Evolutionary conservation across 2,113 vertebrate species (phyloP).

Genomic region (Scophthalmus maximus): DNA sequence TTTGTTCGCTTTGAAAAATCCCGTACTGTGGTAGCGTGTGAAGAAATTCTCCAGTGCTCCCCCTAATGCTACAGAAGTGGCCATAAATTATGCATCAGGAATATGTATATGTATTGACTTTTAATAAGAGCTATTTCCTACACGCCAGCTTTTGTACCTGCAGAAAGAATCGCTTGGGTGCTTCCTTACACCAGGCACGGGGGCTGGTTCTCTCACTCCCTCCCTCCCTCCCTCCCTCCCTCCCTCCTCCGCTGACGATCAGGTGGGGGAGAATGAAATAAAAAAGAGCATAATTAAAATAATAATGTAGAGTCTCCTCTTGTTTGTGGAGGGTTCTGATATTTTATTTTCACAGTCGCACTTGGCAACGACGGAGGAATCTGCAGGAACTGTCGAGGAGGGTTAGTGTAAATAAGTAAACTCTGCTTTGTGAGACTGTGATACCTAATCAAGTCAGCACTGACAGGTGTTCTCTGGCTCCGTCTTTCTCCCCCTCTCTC

Average conservation of each 20-base stretch:
- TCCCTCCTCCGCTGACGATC: constrained; percentile 51
- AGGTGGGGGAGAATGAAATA: constrained; percentile 69
- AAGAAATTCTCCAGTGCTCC: constrained; percentile 77
- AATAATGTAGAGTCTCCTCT: constrained; percentile 42
- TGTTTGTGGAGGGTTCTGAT: constrained; percentile 16
- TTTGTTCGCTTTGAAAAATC: constrained; percentile 76
- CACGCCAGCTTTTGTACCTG: constrained; percentile 80
- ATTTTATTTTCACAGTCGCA: constrained; percentile 54
- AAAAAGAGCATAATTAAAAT: constrained; percentile 78
- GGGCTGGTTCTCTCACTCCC: constrained; percentile 50
- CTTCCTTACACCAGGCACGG: constrained; percentile 61
- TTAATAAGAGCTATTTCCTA: constrained; percentile 83
- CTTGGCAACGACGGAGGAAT: constrained; percentile 70
- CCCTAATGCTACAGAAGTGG: constrained; percentile 77
- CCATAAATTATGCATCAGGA: constrained; percentile 86
- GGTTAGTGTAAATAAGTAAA: constrained; percentile 68
- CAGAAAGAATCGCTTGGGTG: constrained; percentile 80
- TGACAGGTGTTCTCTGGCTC: constrained; percentile 66
- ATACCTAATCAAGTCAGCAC: constrained; percentile 67
- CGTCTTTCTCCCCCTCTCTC: constrained; percentile 28
- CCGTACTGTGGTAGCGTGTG: constrained; percentile 64
- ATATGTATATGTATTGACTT: constrained; percentile 85
- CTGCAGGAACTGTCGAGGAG: constrained; percentile 66
- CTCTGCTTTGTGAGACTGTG: constrained; percentile 64
- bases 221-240: constrained; percentile 51